Percentiles rank a stretch among this genome's conserved stretches.
These are phyloP conservation scores for Meteorus colon DNA, from an alignment of 2,888 invertebrate genomes.

Conservation along the genomic window DNA sequence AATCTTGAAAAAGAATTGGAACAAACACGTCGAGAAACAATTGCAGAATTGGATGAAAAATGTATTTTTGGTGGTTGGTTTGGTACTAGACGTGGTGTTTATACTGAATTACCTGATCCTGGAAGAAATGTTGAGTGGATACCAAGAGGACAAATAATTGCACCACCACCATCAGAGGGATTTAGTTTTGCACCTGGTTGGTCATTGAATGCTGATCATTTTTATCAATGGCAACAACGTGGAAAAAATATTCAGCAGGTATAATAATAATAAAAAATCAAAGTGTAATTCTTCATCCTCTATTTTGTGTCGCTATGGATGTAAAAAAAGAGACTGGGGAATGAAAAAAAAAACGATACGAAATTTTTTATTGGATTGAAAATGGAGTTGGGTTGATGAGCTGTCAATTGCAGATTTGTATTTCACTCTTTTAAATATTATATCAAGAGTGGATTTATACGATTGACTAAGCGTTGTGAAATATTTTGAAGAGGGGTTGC, in stretches of 20 bases:
- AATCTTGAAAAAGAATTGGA: conserved; percentile 64
- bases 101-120: conserved; percentile 65
- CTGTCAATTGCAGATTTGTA: conserved; percentile 46
- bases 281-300: not conserved
- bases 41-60: conserved; percentile 60
- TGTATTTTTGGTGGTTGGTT: conserved; percentile 59
- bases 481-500: conserved; percentile 36
- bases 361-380: not conserved
- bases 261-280: conserved; percentile 25
- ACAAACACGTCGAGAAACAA: conserved; percentile 57
- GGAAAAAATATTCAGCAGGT: conserved; percentile 79
- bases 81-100: conserved; percentile 60
- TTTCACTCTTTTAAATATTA: conserved; percentile 32
- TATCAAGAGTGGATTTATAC: conserved; percentile 21
- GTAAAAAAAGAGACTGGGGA: not conserved
- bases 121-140: conserved; percentile 53
- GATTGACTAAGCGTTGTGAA: conserved; percentile 18
- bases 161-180: conserved; percentile 70
- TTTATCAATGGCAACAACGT: conserved; percentile 79
- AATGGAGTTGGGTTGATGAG: conserved; percentile 35
- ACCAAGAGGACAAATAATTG: conserved; percentile 28
- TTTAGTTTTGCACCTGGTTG: conserved; percentile 79
- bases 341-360: not conserved
- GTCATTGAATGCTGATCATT: conserved; percentile 78
- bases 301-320: not conserved